Base-by-base conservation (phyloP, 2,113 vertebrate species). In the Myrmecophaga tridactyla region DNA sequence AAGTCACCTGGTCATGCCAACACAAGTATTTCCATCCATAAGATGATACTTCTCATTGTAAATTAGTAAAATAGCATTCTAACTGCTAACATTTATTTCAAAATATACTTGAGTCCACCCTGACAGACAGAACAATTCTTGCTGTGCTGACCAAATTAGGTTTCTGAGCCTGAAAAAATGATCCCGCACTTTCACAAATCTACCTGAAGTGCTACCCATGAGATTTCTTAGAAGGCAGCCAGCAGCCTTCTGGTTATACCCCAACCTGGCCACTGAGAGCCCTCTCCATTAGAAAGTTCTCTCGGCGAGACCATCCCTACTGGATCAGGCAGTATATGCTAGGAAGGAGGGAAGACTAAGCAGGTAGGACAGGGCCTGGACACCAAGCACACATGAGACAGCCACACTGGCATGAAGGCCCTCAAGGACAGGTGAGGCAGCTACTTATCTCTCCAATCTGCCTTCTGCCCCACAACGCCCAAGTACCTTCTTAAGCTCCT, bases 401-500 rank as follows among this genome's bases (percentile, higher is more conserved):
- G 62, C 18, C 69, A 43, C 23, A 17, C 18, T 20, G 34, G n/a
- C 7, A 0, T 7, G 15, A 29, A 36, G 39, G 25, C 18, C 41
- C 9, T 29, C 0, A 1, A 7, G 62, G 75, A 34, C 1, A 83
- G 29, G 56, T 7, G 10, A 53, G 39, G 73, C 34, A 70, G 3
- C n/a, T 39, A 9, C 31, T 43, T 18, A 41, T 23, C 27, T 39
- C 25, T 58, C 83, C 3, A 0, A 60, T 65, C 60, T 56, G 48
- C 21, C 23, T 62, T 51, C 70, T 25, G 20, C 7, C 43, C 31
- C 36, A 7, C 0, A 41, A 6, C 10, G 20, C 58, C 89, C 60
- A 72, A 81, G 41, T 92, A 98, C 98, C 98, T 98, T 98, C 94
- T 94, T 96, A 63, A 98, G 99, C 3, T 69, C 89, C 48, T 99